Base-by-base conservation (phyloP, 2,797 vertebrate genomes). In the Danionella dracula region DNA sequence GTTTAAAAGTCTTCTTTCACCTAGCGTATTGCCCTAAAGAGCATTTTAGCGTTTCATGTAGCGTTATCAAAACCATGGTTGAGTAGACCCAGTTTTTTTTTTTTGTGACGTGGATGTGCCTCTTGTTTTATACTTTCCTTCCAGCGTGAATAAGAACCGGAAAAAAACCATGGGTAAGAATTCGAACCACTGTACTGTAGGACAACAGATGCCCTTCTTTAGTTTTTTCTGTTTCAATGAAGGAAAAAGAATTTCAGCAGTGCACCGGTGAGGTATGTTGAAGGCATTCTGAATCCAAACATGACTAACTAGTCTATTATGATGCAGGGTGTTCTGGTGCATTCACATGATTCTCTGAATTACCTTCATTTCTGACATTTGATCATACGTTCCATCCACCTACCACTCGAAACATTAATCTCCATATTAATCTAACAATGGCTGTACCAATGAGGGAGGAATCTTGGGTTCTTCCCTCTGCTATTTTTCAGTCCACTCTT, bases 141-240 rank as follows among this genome's bases (percentile, higher is more conserved):
- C 32, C 8, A 35, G 8, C 41, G 13, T 11, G 13, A 17, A 42
- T 32, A 13, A 27, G 11, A 70, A 53, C 60, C 71, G 21, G 68
- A 68, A 83, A 80, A 57, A n/a, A n/a, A n/a, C n/a, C 64, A 35
- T 54, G 15, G 29, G 74, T 71, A 80, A 76, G 78, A 85, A 80
- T 78, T 70, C 23, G 60, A 64, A 67, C 71, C 73, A 81, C 70
- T 76, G 70, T 69, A 81, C 70, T 76, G 70, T 69, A 54, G 35
- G 62, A 60, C 62, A 66, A 71, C 82, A 84, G 82, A 79, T 83
- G 76, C 74, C 72, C 77, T 48, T 31, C n/a, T n/a, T n/a, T 9
- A 37, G 76, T 76, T 72, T 75, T 79, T 84, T 74, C 81, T 77
- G 69, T 60, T 67, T 69, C 65, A 63, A 13, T 6, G 23, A 60